Conservation (phyloP, 2,113 vertebrate species). For the Oreochromis tanganicae region DNA sequence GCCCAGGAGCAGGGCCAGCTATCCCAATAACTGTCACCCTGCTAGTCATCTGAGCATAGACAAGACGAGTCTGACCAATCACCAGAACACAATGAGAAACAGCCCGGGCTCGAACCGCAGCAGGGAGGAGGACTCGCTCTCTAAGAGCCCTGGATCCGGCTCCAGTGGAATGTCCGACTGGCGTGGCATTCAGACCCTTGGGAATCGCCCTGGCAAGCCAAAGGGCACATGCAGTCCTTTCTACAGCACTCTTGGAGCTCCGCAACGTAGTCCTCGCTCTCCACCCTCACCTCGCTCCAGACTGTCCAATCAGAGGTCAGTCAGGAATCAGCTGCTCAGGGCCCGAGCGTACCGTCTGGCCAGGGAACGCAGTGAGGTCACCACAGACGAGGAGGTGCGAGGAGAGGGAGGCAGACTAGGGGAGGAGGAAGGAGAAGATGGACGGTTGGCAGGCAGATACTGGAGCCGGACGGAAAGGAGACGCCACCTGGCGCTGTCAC, state of each 20-base stretch:
- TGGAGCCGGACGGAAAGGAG: conserved; percentile 59
- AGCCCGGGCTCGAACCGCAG: background rate
- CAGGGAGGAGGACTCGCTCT: conserved; percentile 42
- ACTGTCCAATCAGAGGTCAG: conserved; percentile 55
- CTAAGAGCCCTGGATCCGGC: conserved; percentile 45
- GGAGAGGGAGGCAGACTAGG: conserved; percentile 12
- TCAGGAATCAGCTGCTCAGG: conserved; percentile 63
- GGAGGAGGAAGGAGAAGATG: conserved; percentile 37
- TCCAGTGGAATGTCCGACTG: conserved; percentile 44
- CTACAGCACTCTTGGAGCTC: conserved; percentile 53
- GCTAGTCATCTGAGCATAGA: conserved; percentile 29
- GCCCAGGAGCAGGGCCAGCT: conserved; percentile 51
- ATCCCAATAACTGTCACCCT: conserved; percentile 44
- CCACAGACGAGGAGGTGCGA: conserved; percentile 60
- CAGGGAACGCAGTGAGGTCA: conserved; percentile 58
- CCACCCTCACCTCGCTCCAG: conserved; percentile 52
- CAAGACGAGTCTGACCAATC: conserved; percentile 9
- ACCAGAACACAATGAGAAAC: conserved; percentile 10
- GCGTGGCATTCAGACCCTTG: conserved; percentile 47
- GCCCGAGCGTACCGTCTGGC: conserved; percentile 54
- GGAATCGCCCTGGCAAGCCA: background rate
- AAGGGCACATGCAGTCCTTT: background rate
- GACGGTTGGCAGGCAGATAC: conserved; percentile 49
- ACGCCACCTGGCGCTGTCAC: conserved; percentile 41
- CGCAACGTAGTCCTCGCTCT: background rate